Evolutionary conservation across 2,888 invertebrate species (phyloP), one percentile per base, ranked within the genome.

Genomic region (Hypomecis punctinalis): DNA sequence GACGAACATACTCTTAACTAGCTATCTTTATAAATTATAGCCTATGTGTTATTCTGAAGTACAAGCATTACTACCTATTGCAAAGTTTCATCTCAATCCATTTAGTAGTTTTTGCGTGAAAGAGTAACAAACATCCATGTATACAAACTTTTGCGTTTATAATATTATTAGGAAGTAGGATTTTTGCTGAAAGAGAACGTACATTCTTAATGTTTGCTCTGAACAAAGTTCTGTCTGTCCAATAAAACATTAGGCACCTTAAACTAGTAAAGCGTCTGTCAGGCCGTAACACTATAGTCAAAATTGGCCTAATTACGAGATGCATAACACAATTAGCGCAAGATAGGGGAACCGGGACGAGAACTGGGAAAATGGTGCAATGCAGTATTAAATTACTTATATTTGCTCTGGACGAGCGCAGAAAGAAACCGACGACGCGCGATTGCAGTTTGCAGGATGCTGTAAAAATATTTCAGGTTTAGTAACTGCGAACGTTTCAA

Each of bases 361-460:
- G 40, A 35, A 39, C 45, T 9, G 43, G 6, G 39, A 36, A 48
- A 61, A 69, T 68, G 66, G 61, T 65, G 68, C 71, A 69, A 46
- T 71, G 68, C 69, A 66, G 66, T 47, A 39, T 42, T 57, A n/a
- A 53, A 55, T 54, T 64, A 23, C 53, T 54, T 58, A 58, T 53
- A 53, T 53, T 48, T 52, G 40, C 52, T 52, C 33, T 51, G 51
- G 11, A 11, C 6, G 13, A 36, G 6, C 36, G 49, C 49, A 37
- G 49, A 37, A 6, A 1, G 8, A 9, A 51, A 51, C 9, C 9
- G 6, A 10, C 10, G 39, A 13, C 6, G 13, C 6, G 1, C 11
- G n/a, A 11, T 49, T 36, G 36, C n/a, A 49, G 37, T 13, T 13
- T 13, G 33, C 10, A 10, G 10, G n/a, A n/a, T 10, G 35, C 35